Conservation (phyloP, 2,113 vertebrate genomes). For the Conger conger region DNA sequence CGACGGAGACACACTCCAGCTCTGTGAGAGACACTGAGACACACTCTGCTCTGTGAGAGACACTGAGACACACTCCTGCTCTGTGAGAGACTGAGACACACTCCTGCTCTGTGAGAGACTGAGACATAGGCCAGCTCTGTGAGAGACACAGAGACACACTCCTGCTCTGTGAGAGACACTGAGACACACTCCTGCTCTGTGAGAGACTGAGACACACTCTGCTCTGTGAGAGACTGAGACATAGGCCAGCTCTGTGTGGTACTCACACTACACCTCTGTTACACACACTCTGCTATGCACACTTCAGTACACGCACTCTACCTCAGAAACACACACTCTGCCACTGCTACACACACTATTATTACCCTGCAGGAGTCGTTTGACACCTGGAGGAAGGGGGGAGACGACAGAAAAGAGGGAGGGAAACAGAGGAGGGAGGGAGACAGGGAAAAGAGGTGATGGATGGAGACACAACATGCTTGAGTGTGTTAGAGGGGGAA, state of each 20-base stretch:
- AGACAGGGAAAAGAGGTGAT: background rate
- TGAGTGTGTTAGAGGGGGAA: too few relatives aligned
- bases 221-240: too few relatives aligned
- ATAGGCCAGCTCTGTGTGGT: slow-evolving; percentile 51
- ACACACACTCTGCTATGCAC: slow-evolving; percentile 44
- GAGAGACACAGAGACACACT: slow-evolving; percentile 47
- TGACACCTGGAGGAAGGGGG: slow-evolving; percentile 32
- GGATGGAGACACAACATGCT: too few relatives aligned
- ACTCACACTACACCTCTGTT: slow-evolving; percentile 46
- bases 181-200: slow-evolving; percentile 54
- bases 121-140: slow-evolving; percentile 54
- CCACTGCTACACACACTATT: slow-evolving; percentile 56
- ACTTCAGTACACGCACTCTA: slow-evolving; percentile 45
- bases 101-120: too few relatives aligned
- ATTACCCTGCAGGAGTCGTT: slow-evolving; percentile 53
- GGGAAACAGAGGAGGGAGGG: slow-evolving; percentile 28
- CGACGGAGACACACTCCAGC: slow-evolving; percentile 50
- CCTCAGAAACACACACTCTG: background rate
- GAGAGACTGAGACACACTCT: slow-evolving; percentile 47
- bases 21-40: slow-evolving; percentile 53
- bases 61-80: slow-evolving; percentile 51
- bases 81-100: slow-evolving; percentile 50
- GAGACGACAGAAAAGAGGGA: background rate
- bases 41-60: too few relatives aligned
- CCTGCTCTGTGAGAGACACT: too few relatives aligned